phyloP scores from a whole-genome alignment of 2,888 invertebrate species.

The Brachyopa scutellaris region DNA sequence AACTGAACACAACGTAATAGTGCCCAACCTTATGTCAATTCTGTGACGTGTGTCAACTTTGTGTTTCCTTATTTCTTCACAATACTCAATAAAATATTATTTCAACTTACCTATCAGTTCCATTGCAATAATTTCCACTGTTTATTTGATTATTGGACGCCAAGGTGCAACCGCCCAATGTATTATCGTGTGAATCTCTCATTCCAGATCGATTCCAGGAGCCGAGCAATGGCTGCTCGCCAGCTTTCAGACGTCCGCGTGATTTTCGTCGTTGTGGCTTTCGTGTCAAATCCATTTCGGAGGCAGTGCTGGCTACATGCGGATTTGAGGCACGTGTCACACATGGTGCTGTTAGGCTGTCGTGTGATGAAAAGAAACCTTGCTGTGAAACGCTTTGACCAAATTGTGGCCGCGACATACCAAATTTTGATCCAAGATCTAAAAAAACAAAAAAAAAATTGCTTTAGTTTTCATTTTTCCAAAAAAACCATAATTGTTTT shows the following conservation, averaged over 20 bases:
- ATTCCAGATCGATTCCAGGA: constrained; percentile 85
- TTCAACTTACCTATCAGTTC: constrained; percentile 85
- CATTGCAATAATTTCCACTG: constrained; percentile 86
- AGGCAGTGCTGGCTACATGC: constrained; percentile 85
- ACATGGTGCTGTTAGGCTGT: constrained; percentile 88
- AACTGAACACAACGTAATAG: no score
- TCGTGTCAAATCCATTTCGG: constrained; percentile 88
- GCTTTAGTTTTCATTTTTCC: not conserved
- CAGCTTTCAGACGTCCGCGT: constrained; percentile 87
- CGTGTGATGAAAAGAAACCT: constrained; percentile 88
- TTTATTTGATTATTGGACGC: constrained; percentile 85
- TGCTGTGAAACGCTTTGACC: constrained; percentile 83
- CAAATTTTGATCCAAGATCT: constrained; percentile 91
- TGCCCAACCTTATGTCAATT: no score
- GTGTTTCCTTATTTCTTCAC: no score
- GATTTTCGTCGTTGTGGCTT: constrained; percentile 85
- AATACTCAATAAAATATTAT: no score
- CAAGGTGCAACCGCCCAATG: constrained; percentile 82
- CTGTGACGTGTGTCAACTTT: no score
- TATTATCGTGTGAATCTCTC: constrained; percentile 83
- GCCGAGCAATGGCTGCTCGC: constrained; percentile 88
- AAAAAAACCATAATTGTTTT: not conserved
- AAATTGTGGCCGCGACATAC: constrained; percentile 85
- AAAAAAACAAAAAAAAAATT: constrained; percentile 71
- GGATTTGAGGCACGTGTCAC: constrained; percentile 84